Evolutionary conservation across 2,113 vertebrate genomes (phyloP), one percentile per base, ranked within the genome.

Genomic region (Carassius auratus): DNA sequence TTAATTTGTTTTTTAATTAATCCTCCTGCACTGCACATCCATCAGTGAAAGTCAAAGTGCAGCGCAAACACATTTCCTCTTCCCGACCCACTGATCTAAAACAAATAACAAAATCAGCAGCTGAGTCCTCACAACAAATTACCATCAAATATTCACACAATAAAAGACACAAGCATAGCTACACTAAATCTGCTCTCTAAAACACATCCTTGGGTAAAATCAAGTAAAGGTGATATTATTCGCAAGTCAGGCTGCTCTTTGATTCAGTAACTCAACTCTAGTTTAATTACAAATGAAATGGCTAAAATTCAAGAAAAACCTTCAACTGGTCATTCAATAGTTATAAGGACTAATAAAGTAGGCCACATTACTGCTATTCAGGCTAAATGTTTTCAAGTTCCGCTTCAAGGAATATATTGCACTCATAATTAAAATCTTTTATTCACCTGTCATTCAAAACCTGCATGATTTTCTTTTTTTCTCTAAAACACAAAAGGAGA

Each of bases 31-130:
- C 61, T 69, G 71, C 71, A 81, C 62, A 55, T 50, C 45, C 68
- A 68, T 85, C 76, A 81, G 10, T 55, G 38, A 50, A 79, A 81
- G 74, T 81, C 71, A 36, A 45, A 76, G 78, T 85, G 87, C 78
- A 86, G 59, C 21, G 62, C 61, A 84, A 86, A 77, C 84, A 82
- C 77, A 84, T 88, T 84, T 79, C 15, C 7, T 23, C 71, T 86
- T 57, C 77, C 64, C 61, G 52, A 88, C 52, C 82, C 87, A 84
- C 61, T 88, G 87, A 85, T 86, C 87, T 88, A 81, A 85, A 88
- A 86, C 85, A 88, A 88, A 88, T 88, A 73, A 88, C 81, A 86
- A 74, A 88, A 83, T 88, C 76, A 86, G 57, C 87, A 85, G 85
- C 87, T 86, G 87, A 62, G 77, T 81, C 82, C 55, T 74, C 50